Percentiles rank a stretch among this genome's conserved stretches.
phyloP scores from a whole-genome alignment of 2,888 invertebrate species.

The Sinelater perroti region DNA sequence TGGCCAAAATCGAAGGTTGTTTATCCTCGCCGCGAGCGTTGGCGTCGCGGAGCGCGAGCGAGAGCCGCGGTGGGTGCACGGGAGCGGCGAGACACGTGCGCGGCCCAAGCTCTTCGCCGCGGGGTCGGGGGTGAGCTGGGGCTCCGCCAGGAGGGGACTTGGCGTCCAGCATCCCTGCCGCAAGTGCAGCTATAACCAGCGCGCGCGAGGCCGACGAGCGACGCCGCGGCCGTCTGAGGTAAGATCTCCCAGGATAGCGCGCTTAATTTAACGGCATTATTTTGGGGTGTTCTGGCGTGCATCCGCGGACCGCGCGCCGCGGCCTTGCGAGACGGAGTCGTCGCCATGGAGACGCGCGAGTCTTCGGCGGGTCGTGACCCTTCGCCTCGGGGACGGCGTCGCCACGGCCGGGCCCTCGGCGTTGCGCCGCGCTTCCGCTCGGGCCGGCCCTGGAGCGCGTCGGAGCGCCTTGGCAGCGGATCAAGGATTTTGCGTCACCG shows the following conservation, averaged over 20 bases:
- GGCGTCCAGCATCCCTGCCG: constrained; percentile 49
- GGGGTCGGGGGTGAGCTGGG: constrained; percentile 43
- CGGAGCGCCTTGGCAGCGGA: constrained; percentile 27
- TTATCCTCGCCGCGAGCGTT: constrained; percentile 43
- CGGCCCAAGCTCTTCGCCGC: constrained; percentile 42
- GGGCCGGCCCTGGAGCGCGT: constrained; percentile 13
- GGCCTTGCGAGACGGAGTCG: constrained; percentile 39
- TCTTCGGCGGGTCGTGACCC: constrained; percentile 39
- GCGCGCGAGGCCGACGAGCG: constrained; percentile 44
- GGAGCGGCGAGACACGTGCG: constrained; percentile 47
- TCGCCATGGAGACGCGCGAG: constrained; percentile 42
- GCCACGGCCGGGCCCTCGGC: not conserved
- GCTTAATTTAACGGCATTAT: constrained; percentile 49
- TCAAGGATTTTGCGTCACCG: constrained; percentile 30
- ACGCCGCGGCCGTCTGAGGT: constrained; percentile 45
- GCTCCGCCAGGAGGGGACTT: constrained; percentile 47
- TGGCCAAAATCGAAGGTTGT: constrained; percentile 32
- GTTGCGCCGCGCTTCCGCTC: not conserved
- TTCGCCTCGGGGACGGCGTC: constrained; percentile 22
- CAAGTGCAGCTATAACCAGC: constrained; percentile 48
- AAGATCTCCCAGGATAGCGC: constrained; percentile 47
- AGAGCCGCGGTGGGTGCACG: constrained; percentile 35
- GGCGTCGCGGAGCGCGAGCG: constrained; percentile 45
- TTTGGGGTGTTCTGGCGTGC: constrained; percentile 47
- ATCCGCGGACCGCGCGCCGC: constrained; percentile 42